phyloP scores from a whole-genome alignment of 2,888 invertebrate species.

The Podotricha telesiphe region DNA sequence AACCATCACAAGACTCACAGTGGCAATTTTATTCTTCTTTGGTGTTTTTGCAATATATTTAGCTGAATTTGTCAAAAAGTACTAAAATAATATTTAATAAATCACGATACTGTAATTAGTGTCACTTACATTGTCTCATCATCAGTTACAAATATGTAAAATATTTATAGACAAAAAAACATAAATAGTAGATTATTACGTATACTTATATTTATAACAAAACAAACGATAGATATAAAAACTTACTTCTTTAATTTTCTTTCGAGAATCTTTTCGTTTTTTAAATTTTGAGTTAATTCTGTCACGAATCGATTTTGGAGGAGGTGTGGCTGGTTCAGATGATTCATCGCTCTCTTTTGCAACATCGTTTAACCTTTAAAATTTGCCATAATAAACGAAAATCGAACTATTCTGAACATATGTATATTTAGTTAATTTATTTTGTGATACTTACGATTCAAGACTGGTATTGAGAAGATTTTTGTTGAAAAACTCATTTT shows the following conservation, averaged over 20 bases:
- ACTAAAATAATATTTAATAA: constrained; percentile 50
- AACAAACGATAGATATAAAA: background rate
- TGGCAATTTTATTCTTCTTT: constrained; percentile 79
- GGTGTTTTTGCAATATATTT: constrained; percentile 53
- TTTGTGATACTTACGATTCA: constrained; percentile 70
- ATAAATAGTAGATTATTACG: background rate
- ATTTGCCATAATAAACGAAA: constrained; percentile 21
- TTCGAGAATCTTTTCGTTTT: constrained; percentile 53
- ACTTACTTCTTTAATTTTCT: constrained; percentile 22
- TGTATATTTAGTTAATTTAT: constrained; percentile 3
- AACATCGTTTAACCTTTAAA: constrained; percentile 60
- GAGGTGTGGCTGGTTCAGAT: constrained; percentile 50
- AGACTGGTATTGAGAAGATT: constrained; percentile 57
- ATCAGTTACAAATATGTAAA: background rate
- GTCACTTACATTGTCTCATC: too few species aligned
- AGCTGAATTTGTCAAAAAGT: constrained; percentile 67
- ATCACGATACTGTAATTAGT: background rate
- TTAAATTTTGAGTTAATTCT: constrained; percentile 58
- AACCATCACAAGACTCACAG: constrained; percentile 96
- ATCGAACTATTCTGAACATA: background rate
- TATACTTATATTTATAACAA: background rate
- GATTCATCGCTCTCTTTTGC: constrained; percentile 59
- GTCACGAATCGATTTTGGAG: constrained; percentile 61
- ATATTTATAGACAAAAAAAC: background rate
- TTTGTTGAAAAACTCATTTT: constrained; percentile 54